Evolutionary conservation across 2,888 invertebrate species (phyloP), one percentile per base, ranked within the genome.

Genomic region (Lysandra coridon): DNA sequence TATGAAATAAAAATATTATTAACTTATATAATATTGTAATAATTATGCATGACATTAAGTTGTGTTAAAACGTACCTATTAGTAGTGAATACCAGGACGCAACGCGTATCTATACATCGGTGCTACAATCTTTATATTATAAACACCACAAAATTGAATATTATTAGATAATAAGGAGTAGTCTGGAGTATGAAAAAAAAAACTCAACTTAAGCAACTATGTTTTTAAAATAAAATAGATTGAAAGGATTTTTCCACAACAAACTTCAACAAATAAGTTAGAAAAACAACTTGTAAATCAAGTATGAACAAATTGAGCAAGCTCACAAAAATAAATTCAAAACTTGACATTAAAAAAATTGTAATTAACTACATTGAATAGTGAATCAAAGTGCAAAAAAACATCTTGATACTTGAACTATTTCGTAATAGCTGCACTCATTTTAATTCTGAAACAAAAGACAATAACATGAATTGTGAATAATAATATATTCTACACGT

Each of bases 401-500:
- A 37, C 14, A 69, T 37, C 69, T 69, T 69, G 30, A 33, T 33
- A 14, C 33, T 69, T 33, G 33, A 69, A 23, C 33, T 69, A 69
- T 69, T 69, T 1, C 14, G 1, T 2, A 64, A 64, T 30, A 10
- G 64, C 23, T 64, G 30, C 64, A 33, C 33, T 69, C 33, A 17
- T 69, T 69, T 69, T 33, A 69, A 12, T 12, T 33, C 37, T 69
- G 33, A 37, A 69, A 69, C 33, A 69, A 69, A 69, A 69, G 69
- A 69, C 69, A 33, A 64, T 62, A 69, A 5, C 33, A 2, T 14
- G 4, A 69, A 33, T 12, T 33, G 4, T 69, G 1, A 69, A 33
- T 33, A 69, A 69, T 33, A 69, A 37, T 69, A 37, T 69, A 37
- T 37, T 33, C 33, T 69, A 69, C 69, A 69, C 69, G 69, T 69